These are phyloP conservation scores for Cremastinae sp. DNA, from an alignment of 2,888 invertebrate genomes.

Conservation along the genomic window DNA sequence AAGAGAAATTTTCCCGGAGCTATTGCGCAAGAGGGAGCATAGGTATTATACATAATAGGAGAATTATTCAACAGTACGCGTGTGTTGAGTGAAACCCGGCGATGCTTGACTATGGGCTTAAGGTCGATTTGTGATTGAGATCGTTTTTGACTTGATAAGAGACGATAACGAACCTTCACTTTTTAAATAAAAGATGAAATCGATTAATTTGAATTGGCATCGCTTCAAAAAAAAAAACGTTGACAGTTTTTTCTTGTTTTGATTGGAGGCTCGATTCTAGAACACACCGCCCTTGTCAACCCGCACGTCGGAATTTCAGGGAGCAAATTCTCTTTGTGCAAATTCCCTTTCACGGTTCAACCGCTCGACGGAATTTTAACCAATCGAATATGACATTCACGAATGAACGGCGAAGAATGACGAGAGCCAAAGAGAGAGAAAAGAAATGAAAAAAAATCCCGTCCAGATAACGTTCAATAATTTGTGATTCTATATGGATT, in stretches of 20 bases:
- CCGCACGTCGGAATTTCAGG: background rate
- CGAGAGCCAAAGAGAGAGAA: slow-evolving; percentile 3
- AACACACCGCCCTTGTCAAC: background rate
- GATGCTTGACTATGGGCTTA: slow-evolving; percentile 55
- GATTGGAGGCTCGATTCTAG: background rate
- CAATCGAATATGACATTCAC: slow-evolving; percentile 15
- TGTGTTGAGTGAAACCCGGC: slow-evolving; percentile 49
- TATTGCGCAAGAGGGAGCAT: slow-evolving; percentile 63
- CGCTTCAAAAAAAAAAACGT: background rate
- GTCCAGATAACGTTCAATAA: slow-evolving; percentile 2
- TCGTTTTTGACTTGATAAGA: background rate
- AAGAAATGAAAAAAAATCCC: background rate
- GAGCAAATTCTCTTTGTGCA: slow-evolving; percentile 36
- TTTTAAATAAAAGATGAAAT: background rate
- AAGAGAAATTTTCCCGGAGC: slow-evolving; percentile 71
- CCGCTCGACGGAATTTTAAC: slow-evolving; percentile 24
- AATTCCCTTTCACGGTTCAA: slow-evolving; percentile 32
- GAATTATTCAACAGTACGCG: slow-evolving; percentile 65
- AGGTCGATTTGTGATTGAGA: slow-evolving; percentile 47
- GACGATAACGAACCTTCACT: background rate
- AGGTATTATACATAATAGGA: slow-evolving; percentile 53
- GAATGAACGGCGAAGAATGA: slow-evolving; percentile 3
- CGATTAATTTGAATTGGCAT: background rate
- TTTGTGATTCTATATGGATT: slow-evolving; percentile 22
- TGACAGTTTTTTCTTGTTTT: background rate